Percentiles rank a stretch among this genome's conserved stretches.
phyloP scores from a whole-genome alignment of 1,140 invertebrate species.

The Danaus melanippus region DNA sequence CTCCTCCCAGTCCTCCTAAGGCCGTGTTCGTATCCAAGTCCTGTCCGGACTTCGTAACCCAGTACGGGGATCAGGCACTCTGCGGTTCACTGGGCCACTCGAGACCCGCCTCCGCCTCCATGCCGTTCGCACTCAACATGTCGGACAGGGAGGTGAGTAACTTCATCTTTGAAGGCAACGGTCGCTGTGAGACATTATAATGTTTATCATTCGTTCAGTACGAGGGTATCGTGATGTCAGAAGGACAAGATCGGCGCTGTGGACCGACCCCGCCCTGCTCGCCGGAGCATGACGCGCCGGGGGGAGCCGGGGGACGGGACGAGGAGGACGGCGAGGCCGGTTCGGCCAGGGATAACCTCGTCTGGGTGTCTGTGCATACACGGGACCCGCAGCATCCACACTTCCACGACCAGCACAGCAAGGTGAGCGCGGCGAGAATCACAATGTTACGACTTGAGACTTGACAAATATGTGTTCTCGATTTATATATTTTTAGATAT shows the following conservation, averaged over 20 bases:
- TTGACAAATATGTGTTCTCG: background rate
- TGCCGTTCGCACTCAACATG: constrained; percentile 35
- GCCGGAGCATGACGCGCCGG: constrained; percentile 29
- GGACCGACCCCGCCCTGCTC: constrained; percentile 48
- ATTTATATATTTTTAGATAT: constrained; percentile 33
- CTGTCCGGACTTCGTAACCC: constrained; percentile 81
- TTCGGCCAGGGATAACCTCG: constrained; percentile 70
- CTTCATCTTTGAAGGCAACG: too few species aligned
- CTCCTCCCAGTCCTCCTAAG: constrained; percentile 52
- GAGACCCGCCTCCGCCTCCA: constrained; percentile 25
- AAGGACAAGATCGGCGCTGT: constrained; percentile 38
- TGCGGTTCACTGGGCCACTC: constrained; percentile 21
- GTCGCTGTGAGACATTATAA: too few species aligned
- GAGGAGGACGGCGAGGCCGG: constrained; percentile 13
- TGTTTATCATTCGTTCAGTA: constrained; percentile 7
- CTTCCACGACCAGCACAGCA: constrained; percentile 49
- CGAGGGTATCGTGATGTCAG: constrained; percentile 8
- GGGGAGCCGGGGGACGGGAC: too few species aligned
- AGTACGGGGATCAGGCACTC: constrained; percentile 12
- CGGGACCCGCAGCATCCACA: constrained; percentile 49
- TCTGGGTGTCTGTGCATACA: constrained; percentile 72
- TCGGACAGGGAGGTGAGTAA: constrained; percentile 7
- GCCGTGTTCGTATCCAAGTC: constrained; percentile 82
- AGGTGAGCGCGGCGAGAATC: constrained; percentile 14
- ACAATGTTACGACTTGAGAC: constrained; percentile 5